Evolutionary conservation across 2,797 vertebrate genomes (phyloP).

Genomic region (Hephaestus fuliginosus): DNA sequence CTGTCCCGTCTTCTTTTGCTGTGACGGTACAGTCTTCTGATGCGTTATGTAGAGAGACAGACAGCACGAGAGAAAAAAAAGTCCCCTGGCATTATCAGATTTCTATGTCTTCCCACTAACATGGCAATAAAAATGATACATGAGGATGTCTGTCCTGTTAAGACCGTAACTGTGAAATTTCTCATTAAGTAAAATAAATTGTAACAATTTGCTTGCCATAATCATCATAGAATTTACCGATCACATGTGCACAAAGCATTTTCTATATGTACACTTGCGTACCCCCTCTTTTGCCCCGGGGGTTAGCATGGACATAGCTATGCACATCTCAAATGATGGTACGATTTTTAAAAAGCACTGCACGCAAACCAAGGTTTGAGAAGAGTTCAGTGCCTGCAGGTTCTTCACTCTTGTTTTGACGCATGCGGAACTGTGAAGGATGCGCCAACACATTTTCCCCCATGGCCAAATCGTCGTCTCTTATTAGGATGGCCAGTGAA

Average conservation of each 20-base stretch:
- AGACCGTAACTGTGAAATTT: conserved; percentile 54
- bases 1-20: not conserved
- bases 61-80: not conserved
- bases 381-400: conserved; percentile 45
- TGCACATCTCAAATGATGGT: conserved; percentile 25
- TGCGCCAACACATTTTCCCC: conserved; percentile 41
- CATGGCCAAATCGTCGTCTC: conserved; percentile 15
- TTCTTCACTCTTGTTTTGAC: conserved; percentile 18
- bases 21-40: conserved; percentile 3
- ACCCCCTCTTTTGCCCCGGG: conserved; percentile 37
- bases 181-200: conserved; percentile 52
- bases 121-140: conserved; percentile 12
- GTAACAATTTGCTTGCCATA: conserved; percentile 22
- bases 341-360: conserved; percentile 20
- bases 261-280: conserved; percentile 39
- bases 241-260: conserved; percentile 77
- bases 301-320: conserved; percentile 22
- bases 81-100: not conserved
- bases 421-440: conserved; percentile 61
- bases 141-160: conserved; percentile 6
- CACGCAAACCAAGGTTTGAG: conserved; percentile 23
- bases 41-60: not conserved
- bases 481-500: conserved; percentile 16
- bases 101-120: not conserved
- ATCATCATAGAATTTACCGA: conserved; percentile 23